Conservation (phyloP, 2,113 vertebrate species). For the Anthoscopus minutus region DNA sequence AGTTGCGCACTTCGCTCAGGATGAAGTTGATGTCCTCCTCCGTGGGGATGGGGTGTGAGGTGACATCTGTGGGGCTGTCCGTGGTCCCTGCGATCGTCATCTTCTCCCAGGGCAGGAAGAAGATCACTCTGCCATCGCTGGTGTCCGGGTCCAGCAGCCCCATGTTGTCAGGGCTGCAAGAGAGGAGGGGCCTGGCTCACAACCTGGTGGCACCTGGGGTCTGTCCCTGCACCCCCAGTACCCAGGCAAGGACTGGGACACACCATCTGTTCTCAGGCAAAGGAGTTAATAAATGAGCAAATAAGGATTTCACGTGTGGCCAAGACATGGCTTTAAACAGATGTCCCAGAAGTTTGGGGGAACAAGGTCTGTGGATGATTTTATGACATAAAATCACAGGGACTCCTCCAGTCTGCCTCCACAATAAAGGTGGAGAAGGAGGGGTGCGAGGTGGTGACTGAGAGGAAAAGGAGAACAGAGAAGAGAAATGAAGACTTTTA, state of each 20-base stretch:
- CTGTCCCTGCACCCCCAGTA: background rate
- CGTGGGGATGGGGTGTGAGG: constrained; percentile 84
- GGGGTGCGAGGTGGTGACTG: background rate
- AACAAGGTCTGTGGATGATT: background rate
- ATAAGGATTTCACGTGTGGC: fast-evolving
- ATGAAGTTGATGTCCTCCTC: constrained; percentile 90
- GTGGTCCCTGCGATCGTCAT: constrained; percentile 97
- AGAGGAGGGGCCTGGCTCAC: background rate
- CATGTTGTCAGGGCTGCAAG: constrained; percentile 91
- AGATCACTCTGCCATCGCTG: constrained; percentile 94
- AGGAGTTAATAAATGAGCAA: background rate
- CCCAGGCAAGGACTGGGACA: background rate
- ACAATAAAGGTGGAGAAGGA: background rate
- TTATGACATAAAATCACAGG: fast-evolving
- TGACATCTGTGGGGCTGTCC: constrained; percentile 85
- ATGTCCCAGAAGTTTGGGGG: background rate
- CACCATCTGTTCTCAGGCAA: fast-evolving
- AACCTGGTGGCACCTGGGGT: background rate
- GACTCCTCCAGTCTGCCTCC: background rate
- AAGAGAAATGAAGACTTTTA: background rate
- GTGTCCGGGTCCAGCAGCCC: constrained; percentile 94
- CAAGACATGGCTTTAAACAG: background rate
- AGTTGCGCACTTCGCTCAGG: constrained; percentile 90
- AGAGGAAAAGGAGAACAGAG: background rate
- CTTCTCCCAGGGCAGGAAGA: constrained; percentile 98